Conservation (phyloP, 2,113 vertebrate species). For the Psilopsiagon aurifrons region DNA sequence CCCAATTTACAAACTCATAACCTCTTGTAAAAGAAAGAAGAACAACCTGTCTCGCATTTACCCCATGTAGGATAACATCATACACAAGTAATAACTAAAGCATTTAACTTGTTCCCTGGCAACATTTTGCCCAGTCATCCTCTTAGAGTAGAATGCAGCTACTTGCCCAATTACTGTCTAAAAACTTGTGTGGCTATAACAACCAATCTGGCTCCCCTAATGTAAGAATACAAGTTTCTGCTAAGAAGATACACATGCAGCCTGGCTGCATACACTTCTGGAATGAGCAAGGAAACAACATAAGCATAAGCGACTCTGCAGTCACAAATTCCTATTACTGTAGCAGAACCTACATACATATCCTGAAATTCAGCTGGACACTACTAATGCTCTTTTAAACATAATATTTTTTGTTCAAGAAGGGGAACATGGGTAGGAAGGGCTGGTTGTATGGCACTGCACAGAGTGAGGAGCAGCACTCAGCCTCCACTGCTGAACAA, state of each 20-base stretch:
- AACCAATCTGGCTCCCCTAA: fast-evolving
- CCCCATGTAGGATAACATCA: neutral
- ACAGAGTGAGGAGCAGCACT: neutral
- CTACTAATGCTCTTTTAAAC: neutral
- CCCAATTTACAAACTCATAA: neutral
- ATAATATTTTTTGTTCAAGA: no score
- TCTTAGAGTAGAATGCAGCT: neutral
- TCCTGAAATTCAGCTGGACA: neutral
- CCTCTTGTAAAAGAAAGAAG: neutral
- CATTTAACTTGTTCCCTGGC: neutral
- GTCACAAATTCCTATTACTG: neutral
- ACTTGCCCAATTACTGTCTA: neutral
- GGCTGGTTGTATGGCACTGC: neutral
- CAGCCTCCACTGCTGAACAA: neutral
- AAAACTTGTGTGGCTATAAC: neutral
- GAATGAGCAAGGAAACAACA: neutral
- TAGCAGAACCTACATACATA: neutral
- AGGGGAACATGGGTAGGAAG: no score
- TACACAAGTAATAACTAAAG: neutral
- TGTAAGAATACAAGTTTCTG: neutral
- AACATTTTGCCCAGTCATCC: neutral
- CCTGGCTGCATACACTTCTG: neutral
- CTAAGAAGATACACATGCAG: neutral
- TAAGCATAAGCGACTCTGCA: neutral
- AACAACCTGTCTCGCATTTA: neutral